phyloP scores from a whole-genome alignment of 2,888 invertebrate genomes.

The Rotaria macrura region DNA sequence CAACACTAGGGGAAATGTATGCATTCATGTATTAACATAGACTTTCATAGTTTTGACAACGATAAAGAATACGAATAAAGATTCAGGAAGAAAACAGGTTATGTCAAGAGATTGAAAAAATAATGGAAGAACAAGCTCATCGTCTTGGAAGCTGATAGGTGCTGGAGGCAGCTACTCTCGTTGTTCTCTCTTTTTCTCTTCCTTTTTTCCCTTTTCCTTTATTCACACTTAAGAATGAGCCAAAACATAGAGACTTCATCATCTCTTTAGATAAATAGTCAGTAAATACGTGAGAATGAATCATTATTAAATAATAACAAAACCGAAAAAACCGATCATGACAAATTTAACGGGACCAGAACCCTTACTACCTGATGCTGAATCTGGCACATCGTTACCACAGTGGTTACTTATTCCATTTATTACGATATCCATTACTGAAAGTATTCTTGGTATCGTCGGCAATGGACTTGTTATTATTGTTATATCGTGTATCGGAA shows the following conservation, averaged over 20 bases:
- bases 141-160: neutral
- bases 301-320: no score
- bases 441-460: neutral
- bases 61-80: neutral
- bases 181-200: neutral
- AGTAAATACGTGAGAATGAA: no score
- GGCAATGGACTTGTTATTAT: neutral
- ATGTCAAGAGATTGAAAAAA: neutral
- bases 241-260: no score
- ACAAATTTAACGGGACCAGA: neutral
- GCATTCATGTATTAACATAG: neutral
- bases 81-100: neutral
- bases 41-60: neutral
- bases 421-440: neutral
- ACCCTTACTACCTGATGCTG: neutral
- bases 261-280: no score
- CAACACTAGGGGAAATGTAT: no score
- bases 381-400: neutral
- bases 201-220: no score
- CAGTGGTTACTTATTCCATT: neutral
- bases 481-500: neutral
- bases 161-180: neutral
- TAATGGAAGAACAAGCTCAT: neutral
- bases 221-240: no score
- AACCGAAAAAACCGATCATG: no score